Conservation (phyloP, 2,797 vertebrate species). For the Sitta carolinensis region DNA sequence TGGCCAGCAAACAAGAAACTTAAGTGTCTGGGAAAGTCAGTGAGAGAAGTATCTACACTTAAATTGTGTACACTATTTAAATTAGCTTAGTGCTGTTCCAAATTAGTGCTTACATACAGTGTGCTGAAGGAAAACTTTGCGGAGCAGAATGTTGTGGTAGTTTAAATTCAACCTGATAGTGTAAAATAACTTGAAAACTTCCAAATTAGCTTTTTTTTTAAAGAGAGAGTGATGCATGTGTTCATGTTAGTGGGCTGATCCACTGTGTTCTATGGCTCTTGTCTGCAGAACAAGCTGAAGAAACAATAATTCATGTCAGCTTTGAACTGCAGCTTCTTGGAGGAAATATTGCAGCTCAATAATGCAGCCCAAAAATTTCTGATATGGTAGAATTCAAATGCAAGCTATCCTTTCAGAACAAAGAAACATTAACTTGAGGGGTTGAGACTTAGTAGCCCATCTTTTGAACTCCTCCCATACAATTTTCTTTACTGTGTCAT, state of each 20-base stretch:
- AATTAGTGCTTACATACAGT: background rate
- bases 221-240: background rate
- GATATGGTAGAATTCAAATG: background rate
- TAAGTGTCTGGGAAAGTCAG: background rate
- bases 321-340: background rate
- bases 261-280: background rate
- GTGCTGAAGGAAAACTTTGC: background rate
- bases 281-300: background rate
- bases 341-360: background rate
- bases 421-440: background rate
- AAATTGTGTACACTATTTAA: background rate
- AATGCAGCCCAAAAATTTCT: background rate
- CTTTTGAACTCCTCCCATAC: background rate
- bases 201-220: background rate
- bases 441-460: background rate
- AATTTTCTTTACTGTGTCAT: background rate
- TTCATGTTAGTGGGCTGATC: background rate
- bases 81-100: background rate
- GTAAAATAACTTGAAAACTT: background rate
- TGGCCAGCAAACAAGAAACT: background rate
- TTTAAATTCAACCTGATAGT: background rate
- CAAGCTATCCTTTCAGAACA: background rate
- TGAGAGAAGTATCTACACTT: background rate
- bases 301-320: background rate
- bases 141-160: background rate